Evolutionary conservation across 2,888 invertebrate genomes (phyloP), one percentile per base, ranked within the genome.

Genomic region (Lampropteryx suffumata): DNA sequence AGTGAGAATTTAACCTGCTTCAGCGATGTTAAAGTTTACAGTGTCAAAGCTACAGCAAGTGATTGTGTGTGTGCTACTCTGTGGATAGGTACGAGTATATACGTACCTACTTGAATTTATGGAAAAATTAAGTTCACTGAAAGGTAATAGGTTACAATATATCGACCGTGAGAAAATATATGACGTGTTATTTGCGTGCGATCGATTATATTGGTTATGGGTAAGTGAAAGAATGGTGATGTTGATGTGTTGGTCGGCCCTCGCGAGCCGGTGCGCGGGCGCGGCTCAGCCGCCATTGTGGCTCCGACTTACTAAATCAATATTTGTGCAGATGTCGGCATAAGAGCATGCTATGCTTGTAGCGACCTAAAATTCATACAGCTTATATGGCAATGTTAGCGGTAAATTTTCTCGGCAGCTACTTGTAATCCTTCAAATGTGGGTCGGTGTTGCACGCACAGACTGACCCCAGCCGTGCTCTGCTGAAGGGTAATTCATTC

Each of bases 301-400:
- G 68, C 81, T 80, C 76, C 84, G 75, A 79, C 87, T 86, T 87
- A 90, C 88, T 86, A 88, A 89, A 88, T 89, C 89, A 90, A 90
- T 90, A 90, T 90, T 90, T 88, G 89, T 87, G 79, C 89, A 90
- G 89, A 87, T 89, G 89, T 86, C 84, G 86, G 84, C 81, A 79
- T 80, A 86, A 89, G 87, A 90, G 84, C 87, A 87, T 82, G 82
- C 80, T 84, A 81, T 86, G 83, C 86, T 85, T 84, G 82, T 80
- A 78, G 80, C 84, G 90, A 90, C 90, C 90, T 89, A 89, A 90
- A 89, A 89, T 86, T 87, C 88, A 86, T 86, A 86, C 85, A 82
- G 84, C 87, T 87, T 89, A 89, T 90, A 90, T 88, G 89, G 89
- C 82, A 80, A 86, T 77, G 88, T 78, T 90, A 90, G 88, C 90